A percentile compares a stretch with the other conserved stretches of the same genome.
These are phyloP conservation scores for Chiroxiphia lanceolata DNA, from an alignment of 2,797 vertebrate species.

Conservation along the genomic window DNA sequence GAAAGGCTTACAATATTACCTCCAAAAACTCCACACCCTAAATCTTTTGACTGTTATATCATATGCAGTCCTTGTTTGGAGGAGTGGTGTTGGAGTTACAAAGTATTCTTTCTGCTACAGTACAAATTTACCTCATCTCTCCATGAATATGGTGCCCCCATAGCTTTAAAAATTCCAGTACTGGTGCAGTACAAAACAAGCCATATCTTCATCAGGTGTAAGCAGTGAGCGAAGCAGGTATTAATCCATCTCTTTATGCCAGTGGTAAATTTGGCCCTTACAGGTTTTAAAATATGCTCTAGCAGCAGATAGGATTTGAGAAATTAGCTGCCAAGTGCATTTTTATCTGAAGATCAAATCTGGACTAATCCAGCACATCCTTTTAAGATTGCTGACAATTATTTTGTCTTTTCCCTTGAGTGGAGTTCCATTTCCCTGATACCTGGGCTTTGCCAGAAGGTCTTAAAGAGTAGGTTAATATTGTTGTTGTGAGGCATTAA, in stretches of 20 bases:
- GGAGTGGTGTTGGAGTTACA: background rate
- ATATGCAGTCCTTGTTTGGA: background rate
- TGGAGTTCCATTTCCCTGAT: background rate
- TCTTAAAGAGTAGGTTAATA: background rate
- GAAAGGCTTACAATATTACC: background rate
- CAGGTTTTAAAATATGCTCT: background rate
- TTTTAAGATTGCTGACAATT: background rate
- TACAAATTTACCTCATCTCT: background rate
- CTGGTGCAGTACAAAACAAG: background rate
- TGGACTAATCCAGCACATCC: background rate
- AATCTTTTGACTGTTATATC: background rate
- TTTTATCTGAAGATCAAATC: background rate
- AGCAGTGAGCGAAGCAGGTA: background rate
- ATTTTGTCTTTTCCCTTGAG: background rate
- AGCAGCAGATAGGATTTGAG: background rate
- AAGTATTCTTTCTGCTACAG: background rate
- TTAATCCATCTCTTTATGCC: background rate
- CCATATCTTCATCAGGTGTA: background rate
- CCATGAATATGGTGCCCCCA: background rate
- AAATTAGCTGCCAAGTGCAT: background rate
- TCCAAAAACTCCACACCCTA: background rate
- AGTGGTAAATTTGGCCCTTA: background rate
- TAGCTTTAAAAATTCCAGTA: background rate
- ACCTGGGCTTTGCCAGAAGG: background rate
- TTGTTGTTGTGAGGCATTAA: background rate